Evolutionary conservation across 2,113 vertebrate species (phyloP).

Genomic region (Campylorhamphus procurvoides): DNA sequence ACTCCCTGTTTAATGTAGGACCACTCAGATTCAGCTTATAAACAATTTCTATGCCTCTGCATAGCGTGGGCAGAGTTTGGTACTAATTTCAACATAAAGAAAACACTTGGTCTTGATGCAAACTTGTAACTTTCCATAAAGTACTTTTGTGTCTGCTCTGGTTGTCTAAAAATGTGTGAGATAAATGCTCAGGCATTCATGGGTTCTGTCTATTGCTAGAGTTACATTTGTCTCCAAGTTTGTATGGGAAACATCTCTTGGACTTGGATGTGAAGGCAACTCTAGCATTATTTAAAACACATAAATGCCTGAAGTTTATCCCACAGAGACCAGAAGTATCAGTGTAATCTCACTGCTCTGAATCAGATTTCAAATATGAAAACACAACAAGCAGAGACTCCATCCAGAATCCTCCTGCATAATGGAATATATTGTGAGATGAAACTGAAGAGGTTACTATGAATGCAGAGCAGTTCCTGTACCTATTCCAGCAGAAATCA

Average conservation of each 20-base stretch:
- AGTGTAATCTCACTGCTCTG: not conserved
- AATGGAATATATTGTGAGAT: not conserved
- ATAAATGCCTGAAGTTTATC: not conserved
- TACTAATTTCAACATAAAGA: not conserved
- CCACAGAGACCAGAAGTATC: not conserved
- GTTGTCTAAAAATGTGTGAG: not conserved
- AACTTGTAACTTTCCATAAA: not conserved
- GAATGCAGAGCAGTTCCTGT: not conserved
- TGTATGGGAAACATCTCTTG: not conserved
- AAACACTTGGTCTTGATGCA: not conserved
- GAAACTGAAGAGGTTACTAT: not conserved
- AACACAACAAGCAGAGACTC: not conserved
- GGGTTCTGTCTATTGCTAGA: not conserved
- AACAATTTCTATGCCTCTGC: not conserved
- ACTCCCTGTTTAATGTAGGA: not conserved
- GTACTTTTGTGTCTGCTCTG: not conserved
- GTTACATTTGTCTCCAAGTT: not conserved
- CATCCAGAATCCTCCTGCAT: not conserved
- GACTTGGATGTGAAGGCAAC: not conserved
- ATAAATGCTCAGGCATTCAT: accelerated
- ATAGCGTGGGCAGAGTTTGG: not conserved
- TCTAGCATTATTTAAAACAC: not conserved
- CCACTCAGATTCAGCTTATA: not conserved
- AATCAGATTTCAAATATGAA: not conserved
- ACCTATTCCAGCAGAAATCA: not conserved